phyloP scores from a whole-genome alignment of 1,140 invertebrate species.

The Argopecten irradians region DNA sequence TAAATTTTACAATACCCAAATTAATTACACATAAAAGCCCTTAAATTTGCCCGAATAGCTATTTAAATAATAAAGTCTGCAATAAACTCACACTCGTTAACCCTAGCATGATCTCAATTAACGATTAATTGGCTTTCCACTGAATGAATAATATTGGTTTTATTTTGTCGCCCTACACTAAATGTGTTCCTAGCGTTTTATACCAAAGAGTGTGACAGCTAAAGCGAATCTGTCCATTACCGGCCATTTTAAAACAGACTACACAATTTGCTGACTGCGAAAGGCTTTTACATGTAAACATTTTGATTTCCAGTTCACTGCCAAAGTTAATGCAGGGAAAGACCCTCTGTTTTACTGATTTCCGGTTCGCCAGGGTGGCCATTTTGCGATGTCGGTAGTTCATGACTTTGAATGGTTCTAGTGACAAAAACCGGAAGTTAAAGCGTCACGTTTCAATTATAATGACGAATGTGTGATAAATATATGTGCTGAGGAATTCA shows the following conservation, averaged over 20 bases:
- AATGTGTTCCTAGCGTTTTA: constrained; percentile 10
- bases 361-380: neutral
- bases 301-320: constrained; percentile 21
- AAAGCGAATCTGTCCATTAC: constrained; percentile 8
- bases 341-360: constrained; percentile 21
- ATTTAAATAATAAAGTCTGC: constrained; percentile 23
- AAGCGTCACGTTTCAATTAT: constrained; percentile 10
- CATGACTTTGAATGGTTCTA: constrained; percentile 15
- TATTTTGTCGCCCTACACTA: neutral
- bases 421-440: constrained; percentile 2
- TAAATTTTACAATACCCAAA: constrained; percentile 5
- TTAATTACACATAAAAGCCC: constrained; percentile 11
- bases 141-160: constrained; percentile 23
- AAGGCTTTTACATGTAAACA: constrained; percentile 22
- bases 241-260: constrained; percentile 16
- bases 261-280: constrained; percentile 20
- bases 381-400: constrained; percentile 21
- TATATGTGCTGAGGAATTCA: constrained; percentile 22
- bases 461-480: constrained; percentile 17
- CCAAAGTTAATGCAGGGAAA: constrained; percentile 17
- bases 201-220: constrained; percentile 9
- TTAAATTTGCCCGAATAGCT: neutral
- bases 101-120: constrained; percentile 7
- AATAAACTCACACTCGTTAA: constrained; percentile 18
- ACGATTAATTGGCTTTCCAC: constrained; percentile 16